Conservation (phyloP, 2,888 invertebrate genomes). For the Glyphotaelius pellucidus region DNA sequence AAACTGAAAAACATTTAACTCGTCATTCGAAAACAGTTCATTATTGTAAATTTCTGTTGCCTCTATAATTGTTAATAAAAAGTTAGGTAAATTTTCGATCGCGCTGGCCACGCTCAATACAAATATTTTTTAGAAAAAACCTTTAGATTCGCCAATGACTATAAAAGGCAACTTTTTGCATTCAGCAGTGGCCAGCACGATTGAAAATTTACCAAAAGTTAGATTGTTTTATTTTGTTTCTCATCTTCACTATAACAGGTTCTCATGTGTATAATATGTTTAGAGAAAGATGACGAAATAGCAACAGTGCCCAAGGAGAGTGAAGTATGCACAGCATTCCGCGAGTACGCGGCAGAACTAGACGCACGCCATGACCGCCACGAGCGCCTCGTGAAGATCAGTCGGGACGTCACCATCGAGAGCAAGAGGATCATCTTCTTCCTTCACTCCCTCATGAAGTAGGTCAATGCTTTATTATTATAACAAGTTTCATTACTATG, state of each 20-base stretch:
- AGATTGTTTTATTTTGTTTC: not conserved
- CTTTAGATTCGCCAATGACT: too few species aligned
- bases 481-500: not conserved
- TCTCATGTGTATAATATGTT: not conserved
- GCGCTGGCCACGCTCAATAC: too few species aligned
- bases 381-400: slow-evolving; percentile 88
- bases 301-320: slow-evolving; percentile 28
- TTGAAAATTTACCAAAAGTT: too few species aligned
- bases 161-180: too few species aligned
- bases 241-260: too few species aligned
- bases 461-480: slow-evolving; percentile 66
- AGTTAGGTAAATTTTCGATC: too few species aligned
- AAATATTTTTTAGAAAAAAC: too few species aligned
- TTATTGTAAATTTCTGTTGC: too few species aligned
- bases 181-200: too few species aligned
- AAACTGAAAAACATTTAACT: too few species aligned
- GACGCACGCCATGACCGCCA: slow-evolving; percentile 89
- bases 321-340: slow-evolving; percentile 79
- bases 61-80: not conserved
- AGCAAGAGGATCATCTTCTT: slow-evolving; percentile 93
- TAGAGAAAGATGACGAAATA: slow-evolving; percentile 24
- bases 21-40: too few species aligned
- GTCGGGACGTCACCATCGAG: slow-evolving; percentile 91
- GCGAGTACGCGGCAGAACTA: slow-evolving; percentile 80
- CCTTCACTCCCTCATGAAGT: slow-evolving; percentile 84